A percentile compares a stretch with the other conserved stretches of the same genome.
Conservation (phyloP, 1,140 invertebrate genomes). For the Atta colombica region DNA sequence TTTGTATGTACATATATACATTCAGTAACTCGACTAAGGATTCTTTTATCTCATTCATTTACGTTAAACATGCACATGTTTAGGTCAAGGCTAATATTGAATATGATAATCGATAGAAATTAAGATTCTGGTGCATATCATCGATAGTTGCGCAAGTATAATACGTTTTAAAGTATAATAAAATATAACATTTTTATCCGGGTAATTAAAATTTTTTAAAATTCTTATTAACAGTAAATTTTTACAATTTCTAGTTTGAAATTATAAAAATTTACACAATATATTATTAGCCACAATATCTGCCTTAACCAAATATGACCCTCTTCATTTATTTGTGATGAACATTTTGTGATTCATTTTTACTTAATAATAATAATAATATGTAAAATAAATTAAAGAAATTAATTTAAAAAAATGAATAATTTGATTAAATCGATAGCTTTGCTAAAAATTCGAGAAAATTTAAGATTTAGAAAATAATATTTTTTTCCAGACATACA, state of each 20-base stretch:
- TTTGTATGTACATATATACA: not conserved
- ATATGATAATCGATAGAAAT: slow-evolving; percentile 52
- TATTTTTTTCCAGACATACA: too few relatives aligned
- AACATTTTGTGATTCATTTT: too few relatives aligned
- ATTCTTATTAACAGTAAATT: too few relatives aligned
- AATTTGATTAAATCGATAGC: not conserved
- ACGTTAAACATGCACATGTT: slow-evolving; percentile 6
- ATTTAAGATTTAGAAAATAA: too few relatives aligned
- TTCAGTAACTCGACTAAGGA: slow-evolving; percentile 26
- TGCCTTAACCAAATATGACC: too few relatives aligned
- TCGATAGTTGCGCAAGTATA: slow-evolving; percentile 38
- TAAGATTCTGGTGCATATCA: slow-evolving; percentile 31
- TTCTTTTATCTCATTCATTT: slow-evolving; percentile 54
- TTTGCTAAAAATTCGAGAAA: too few relatives aligned
- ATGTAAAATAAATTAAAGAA: not conserved
- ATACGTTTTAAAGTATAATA: slow-evolving; percentile 21
- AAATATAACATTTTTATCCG: not conserved
- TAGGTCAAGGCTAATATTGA: slow-evolving; percentile 46
- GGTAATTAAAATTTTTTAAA: too few relatives aligned
- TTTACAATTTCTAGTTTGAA: too few relatives aligned
- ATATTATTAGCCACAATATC: too few relatives aligned
- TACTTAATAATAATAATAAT: not conserved
- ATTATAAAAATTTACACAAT: too few relatives aligned
- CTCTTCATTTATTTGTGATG: too few relatives aligned
- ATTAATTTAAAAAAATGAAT: not conserved